Evolutionary conservation across 2,797 vertebrate species (phyloP).

Genomic region (Gymnoscopelus microlampas): DNA sequence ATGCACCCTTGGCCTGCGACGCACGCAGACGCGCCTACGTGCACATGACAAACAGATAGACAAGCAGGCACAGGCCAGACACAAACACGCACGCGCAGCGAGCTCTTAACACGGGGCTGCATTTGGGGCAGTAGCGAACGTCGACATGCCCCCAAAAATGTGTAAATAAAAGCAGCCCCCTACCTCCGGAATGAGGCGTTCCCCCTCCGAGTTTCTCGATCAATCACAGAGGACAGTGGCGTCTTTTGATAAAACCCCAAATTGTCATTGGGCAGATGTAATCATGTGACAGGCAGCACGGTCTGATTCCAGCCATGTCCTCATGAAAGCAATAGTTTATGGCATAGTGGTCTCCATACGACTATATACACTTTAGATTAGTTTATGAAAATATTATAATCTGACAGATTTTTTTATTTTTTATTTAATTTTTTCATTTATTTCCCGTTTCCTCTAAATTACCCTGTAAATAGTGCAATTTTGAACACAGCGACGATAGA

Average conservation of each 20-base stretch:
- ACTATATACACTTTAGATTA: slow-evolving; percentile 92
- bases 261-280: slow-evolving; percentile 99
- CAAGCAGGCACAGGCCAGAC: neutral
- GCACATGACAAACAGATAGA: too few relatives aligned
- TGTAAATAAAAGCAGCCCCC: slow-evolving; percentile 92
- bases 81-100: slow-evolving; percentile 1
- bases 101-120: slow-evolving; percentile 35
- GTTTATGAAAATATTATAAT: slow-evolving; percentile 81
- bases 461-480: slow-evolving; percentile 81
- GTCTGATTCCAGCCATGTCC: slow-evolving; percentile 99
- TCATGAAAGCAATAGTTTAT: slow-evolving; percentile 98
- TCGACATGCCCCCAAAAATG: slow-evolving; percentile 81
- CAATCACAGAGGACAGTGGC: slow-evolving; percentile 99
- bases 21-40: too few relatives aligned
- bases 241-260: slow-evolving; percentile 99
- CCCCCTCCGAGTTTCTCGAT: slow-evolving; percentile 95
- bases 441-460: slow-evolving; percentile 79
- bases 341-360: slow-evolving; percentile 95
- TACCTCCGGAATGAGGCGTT: slow-evolving; percentile 95
- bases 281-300: slow-evolving; percentile 99
- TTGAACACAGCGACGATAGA: slow-evolving; percentile 76
- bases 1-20: too few relatives aligned
- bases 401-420: slow-evolving; percentile 88
- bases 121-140: slow-evolving; percentile 53
- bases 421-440: slow-evolving; percentile 42